These are phyloP conservation scores for Scalopus aquaticus DNA, from an alignment of 2,113 vertebrate species.

Conservation along the genomic window DNA sequence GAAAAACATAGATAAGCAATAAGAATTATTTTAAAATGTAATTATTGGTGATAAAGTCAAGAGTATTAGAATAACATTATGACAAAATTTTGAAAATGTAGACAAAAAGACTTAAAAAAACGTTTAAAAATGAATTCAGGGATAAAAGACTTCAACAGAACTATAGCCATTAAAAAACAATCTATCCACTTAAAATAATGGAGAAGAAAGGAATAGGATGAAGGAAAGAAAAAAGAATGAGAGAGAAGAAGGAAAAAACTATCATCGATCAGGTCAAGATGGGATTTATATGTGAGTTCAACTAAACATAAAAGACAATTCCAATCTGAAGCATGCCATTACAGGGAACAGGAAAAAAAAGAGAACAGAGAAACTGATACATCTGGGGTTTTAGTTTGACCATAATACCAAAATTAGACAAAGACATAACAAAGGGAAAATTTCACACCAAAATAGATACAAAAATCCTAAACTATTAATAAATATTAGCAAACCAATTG, in stretches of 20 bases:
- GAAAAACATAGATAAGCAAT: background rate
- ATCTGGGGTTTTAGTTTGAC: background rate
- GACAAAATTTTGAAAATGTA: conserved; percentile 21
- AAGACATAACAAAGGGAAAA: background rate
- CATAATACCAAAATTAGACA: background rate
- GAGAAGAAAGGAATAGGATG: background rate
- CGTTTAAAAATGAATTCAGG: background rate
- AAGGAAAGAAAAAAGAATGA: background rate
- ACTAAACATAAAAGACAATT: background rate
- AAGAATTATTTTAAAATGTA: background rate
- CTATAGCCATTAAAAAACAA: background rate
- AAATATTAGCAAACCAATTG: conserved; percentile 19
- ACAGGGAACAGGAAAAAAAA: no score
- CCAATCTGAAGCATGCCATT: no score
- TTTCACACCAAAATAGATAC: background rate
- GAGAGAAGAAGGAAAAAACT: background rate
- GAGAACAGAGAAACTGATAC: background rate
- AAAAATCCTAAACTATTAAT: background rate
- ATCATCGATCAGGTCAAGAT: background rate
- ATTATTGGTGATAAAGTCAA: background rate
- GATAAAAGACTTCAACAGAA: background rate
- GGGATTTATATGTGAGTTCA: background rate
- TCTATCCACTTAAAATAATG: background rate
- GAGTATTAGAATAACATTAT: background rate
- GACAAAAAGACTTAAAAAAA: background rate